Percentiles rank a stretch among this genome's conserved stretches.
Evolutionary conservation across 2,113 vertebrate genomes (phyloP).

Genomic region (Raphicerus campestris): DNA sequence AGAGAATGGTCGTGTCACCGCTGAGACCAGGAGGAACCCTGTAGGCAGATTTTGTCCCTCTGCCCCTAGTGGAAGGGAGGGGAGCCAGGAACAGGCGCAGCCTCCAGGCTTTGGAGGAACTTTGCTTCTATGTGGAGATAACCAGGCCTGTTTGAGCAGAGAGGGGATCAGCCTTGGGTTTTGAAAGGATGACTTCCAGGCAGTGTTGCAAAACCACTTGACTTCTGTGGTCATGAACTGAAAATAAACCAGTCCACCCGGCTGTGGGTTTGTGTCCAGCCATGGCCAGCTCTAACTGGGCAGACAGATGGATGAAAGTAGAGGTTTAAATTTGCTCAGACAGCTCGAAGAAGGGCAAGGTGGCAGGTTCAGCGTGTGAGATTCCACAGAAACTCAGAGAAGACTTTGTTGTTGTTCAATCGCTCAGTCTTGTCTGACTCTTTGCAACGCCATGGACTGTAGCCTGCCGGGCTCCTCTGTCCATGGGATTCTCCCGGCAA

Average conservation of each 20-base stretch:
- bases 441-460: not conserved
- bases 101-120: not conserved
- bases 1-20: not conserved
- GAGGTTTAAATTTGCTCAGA: not conserved
- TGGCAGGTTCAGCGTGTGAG: not conserved
- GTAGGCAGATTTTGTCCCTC: not conserved
- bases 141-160: not conserved
- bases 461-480: not conserved
- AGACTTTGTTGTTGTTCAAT: not conserved
- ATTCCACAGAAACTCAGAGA: not conserved
- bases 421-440: not conserved
- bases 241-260: not conserved
- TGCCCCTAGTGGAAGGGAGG: not conserved
- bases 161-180: not conserved
- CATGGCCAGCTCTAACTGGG: not conserved
- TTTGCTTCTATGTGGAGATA: not conserved
- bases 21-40: not conserved
- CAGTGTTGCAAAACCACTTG: not conserved
- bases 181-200: not conserved
- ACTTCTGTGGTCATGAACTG: not conserved
- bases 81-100: accelerated
- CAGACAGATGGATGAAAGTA: not conserved
- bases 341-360: not conserved
- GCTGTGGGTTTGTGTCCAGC: not conserved
- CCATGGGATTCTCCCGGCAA: not conserved